A percentile compares a stretch with the other conserved stretches of the same genome.
Conservation (phyloP, 30 jellyfish, hydroid and myxozoan genomes). For the Pseudorhiza aurosa region DNA sequence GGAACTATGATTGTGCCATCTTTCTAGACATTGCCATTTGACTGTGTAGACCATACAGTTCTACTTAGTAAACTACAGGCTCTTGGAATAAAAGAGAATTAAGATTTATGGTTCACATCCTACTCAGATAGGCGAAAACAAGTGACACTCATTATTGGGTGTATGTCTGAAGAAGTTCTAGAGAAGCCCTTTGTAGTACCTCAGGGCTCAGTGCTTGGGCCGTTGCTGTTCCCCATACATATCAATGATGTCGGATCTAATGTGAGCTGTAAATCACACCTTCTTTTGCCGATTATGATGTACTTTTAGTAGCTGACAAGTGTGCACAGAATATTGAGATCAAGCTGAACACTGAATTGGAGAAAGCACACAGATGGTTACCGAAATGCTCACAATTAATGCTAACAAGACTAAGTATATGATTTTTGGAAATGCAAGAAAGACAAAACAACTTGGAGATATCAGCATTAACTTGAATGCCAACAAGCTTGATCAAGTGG, state of each 20-base stretch:
- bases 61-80: conserved; percentile 4
- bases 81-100: conserved; percentile 7
- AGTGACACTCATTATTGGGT: neutral
- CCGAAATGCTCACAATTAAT: conserved; percentile 30
- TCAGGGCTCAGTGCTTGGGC: conserved; percentile 21
- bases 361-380: conserved; percentile 25
- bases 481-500: conserved; percentile 25
- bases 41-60: conserved; percentile 21
- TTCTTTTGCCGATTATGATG: conserved; percentile 3
- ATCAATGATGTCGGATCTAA: conserved; percentile 10
- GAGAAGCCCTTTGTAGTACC: neutral
- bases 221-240: neutral
- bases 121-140: conserved; percentile 23
- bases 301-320: conserved; percentile 19
- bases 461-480: conserved; percentile 26
- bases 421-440: conserved; percentile 32
- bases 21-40: conserved; percentile 20
- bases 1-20: conserved; percentile 27
- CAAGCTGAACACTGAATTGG: conserved; percentile 14
- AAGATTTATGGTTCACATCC: conserved; percentile 29
- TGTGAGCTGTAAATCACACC: conserved; percentile 23
- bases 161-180: conserved; percentile 16
- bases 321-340: conserved; percentile 34
- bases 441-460: conserved; percentile 26
- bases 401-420: conserved; percentile 29